Conservation (phyloP, 1,140 invertebrate species). For the Daktulosphaira vitifoliae region DNA sequence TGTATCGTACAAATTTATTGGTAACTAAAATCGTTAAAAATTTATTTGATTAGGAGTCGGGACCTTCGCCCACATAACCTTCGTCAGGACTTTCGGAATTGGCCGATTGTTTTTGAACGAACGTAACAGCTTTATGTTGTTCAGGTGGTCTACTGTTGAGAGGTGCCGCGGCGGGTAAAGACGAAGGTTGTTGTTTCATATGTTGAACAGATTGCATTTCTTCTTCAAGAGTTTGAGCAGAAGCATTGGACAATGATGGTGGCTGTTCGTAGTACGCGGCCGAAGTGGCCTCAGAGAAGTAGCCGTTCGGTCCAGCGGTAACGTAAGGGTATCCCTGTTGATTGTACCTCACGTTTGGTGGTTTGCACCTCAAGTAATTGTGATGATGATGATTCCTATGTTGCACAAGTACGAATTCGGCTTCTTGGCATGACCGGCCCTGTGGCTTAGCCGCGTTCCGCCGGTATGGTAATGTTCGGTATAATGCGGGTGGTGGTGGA, state of each 20-base stretch:
- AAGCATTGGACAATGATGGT: slow-evolving; percentile 36
- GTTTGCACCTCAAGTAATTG: slow-evolving; percentile 48
- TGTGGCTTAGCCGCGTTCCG: slow-evolving; percentile 50
- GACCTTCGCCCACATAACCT: slow-evolving; percentile 69
- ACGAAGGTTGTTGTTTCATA: not conserved
- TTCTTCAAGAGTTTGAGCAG: slow-evolving; percentile 38
- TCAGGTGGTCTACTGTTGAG: not conserved
- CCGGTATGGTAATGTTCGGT: slow-evolving; percentile 60
- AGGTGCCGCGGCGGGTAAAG: not conserved
- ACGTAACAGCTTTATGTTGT: slow-evolving; percentile 12
- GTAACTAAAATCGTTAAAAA: no score
- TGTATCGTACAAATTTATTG: not conserved
- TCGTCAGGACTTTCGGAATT: slow-evolving; percentile 79
- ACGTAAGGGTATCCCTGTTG: slow-evolving; percentile 63
- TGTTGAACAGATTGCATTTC: not conserved
- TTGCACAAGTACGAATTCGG: slow-evolving; percentile 52
- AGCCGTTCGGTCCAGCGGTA: slow-evolving; percentile 32
- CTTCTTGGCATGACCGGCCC: slow-evolving; percentile 53
- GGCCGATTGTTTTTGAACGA: slow-evolving; percentile 48
- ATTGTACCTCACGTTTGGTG: slow-evolving; percentile 56
- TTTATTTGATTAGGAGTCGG: slow-evolving; percentile 42
- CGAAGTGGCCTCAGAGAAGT: slow-evolving; percentile 42
- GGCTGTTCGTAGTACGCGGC: slow-evolving; percentile 41
- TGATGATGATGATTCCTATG: not conserved
- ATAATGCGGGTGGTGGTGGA: slow-evolving; percentile 48